phyloP scores from a whole-genome alignment of 1,140 invertebrate genomes.

The Diorhabda elongata region DNA sequence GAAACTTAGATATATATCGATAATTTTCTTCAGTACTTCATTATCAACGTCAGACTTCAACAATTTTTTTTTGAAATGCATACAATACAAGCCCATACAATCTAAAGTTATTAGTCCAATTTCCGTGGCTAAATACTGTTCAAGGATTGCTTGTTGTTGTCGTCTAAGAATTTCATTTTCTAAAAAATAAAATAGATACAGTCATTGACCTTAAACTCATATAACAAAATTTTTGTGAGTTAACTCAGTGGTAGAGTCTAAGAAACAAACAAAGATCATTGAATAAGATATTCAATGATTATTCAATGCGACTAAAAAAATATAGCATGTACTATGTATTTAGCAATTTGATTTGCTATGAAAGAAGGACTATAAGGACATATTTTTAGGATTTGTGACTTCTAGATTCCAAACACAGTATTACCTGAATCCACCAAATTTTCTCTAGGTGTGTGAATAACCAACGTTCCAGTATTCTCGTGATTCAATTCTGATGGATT shows the following conservation, averaged over 20 bases:
- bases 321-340: too few relatives aligned
- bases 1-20: constrained; percentile 80
- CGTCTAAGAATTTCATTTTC: constrained; percentile 58
- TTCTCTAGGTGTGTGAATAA: constrained; percentile 52
- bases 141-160: constrained; percentile 66
- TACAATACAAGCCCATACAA: constrained; percentile 77
- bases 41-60: constrained; percentile 69
- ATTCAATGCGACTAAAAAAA: too few relatives aligned
- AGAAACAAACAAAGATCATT: too few relatives aligned
- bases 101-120: constrained; percentile 84
- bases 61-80: constrained; percentile 68
- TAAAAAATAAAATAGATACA: constrained; percentile 36
- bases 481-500: constrained; percentile 61
- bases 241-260: too few relatives aligned
- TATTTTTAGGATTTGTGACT: too few relatives aligned
- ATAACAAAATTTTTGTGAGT: too few relatives aligned
- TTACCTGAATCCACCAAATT: constrained; percentile 49
- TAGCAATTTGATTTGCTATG: too few relatives aligned
- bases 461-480: constrained; percentile 54
- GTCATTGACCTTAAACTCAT: too few relatives aligned
- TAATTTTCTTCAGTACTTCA: constrained; percentile 69
- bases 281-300: too few relatives aligned
- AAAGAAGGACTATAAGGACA: too few relatives aligned
- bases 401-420: too few relatives aligned
- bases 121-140: constrained; percentile 87